These are phyloP conservation scores for Rostratula benghalensis DNA, from an alignment of 2,113 vertebrate species.

Conservation along the genomic window DNA sequence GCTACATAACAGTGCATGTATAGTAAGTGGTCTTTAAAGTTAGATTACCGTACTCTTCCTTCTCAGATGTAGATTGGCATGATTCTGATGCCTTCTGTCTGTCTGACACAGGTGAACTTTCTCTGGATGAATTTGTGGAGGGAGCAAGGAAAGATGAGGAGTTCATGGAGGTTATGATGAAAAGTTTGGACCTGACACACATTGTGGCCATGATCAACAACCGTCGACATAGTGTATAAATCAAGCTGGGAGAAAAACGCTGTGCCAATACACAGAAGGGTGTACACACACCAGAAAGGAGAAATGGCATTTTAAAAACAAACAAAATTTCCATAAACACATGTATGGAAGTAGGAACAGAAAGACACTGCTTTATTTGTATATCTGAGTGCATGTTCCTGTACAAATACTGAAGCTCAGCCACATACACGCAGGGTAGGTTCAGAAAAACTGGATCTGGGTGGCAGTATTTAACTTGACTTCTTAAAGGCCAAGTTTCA, in stretches of 20 bases:
- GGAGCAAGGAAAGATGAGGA: constrained; percentile 85
- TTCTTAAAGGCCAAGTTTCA: not conserved
- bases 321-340: not conserved
- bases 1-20: not conserved
- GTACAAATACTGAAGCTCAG: not conserved
- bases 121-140: constrained; percentile 88
- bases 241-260: not conserved
- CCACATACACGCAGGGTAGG: not conserved
- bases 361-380: not conserved
- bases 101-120: constrained; percentile 82
- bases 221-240: constrained; percentile 81
- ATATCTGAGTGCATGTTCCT: not conserved
- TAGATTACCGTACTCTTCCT: not conserved
- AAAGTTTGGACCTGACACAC: constrained; percentile 87
- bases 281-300: not conserved
- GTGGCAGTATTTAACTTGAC: not conserved
- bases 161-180: constrained; percentile 92
- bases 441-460: not conserved
- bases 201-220: constrained; percentile 90
- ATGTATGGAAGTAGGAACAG: not conserved
- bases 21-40: not conserved
- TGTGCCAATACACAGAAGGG: not conserved
- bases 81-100: not conserved
- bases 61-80: not conserved
- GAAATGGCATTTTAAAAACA: not conserved